phyloP scores from a whole-genome alignment of 2,113 vertebrate species.

The Pteronura brasiliensis region DNA sequence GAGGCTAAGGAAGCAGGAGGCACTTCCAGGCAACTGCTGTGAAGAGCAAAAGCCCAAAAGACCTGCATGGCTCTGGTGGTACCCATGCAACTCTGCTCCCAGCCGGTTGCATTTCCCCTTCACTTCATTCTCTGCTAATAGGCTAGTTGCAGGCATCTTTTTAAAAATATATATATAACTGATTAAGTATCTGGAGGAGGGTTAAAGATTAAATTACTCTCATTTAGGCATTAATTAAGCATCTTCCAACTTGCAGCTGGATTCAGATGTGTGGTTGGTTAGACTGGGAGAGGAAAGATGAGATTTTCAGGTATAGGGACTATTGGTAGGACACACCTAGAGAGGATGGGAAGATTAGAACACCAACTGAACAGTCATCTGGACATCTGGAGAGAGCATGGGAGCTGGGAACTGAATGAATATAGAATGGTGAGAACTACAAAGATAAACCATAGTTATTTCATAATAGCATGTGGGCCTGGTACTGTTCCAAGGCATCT shows the following conservation, averaged over 20 bases:
- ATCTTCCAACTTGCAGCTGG: background rate
- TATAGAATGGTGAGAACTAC: background rate
- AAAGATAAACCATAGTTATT: background rate
- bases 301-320: background rate
- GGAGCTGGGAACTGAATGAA: background rate
- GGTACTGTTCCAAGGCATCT: background rate
- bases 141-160: background rate
- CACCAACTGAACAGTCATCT: background rate
- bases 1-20: background rate
- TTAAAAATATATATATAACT: background rate
- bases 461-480: background rate
- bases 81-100: background rate
- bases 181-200: background rate
- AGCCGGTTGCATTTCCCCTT: background rate
- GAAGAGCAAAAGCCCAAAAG: background rate
- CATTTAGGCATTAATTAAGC: background rate
- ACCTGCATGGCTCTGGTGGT: no score
- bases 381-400: background rate
- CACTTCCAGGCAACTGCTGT: fast-evolving
- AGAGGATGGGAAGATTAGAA: background rate
- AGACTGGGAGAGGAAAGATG: background rate
- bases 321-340: background rate
- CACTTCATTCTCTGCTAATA: background rate
- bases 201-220: background rate
- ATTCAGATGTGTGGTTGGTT: background rate